Conservation (phyloP, 2,888 invertebrate species). For the Octodonta nipae region DNA sequence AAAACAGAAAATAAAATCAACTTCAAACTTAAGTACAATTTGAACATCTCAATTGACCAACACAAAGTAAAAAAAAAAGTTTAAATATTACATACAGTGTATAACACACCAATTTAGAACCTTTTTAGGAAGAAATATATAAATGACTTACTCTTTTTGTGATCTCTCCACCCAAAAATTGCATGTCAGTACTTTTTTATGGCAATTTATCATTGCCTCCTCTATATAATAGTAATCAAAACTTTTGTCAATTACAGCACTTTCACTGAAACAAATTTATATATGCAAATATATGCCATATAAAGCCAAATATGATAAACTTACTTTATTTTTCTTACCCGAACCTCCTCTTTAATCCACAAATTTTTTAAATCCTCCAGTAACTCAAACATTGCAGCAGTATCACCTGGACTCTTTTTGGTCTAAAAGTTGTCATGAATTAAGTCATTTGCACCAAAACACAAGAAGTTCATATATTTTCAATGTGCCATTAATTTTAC, state of each 20-base stretch:
- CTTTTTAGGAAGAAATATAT: slow-evolving; percentile 2
- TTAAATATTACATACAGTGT: neutral
- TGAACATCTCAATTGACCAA: too few species aligned
- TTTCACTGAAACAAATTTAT: slow-evolving; percentile 15
- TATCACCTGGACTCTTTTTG: slow-evolving; percentile 18
- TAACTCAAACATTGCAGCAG: slow-evolving; percentile 16
- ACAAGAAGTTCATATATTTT: too few species aligned
- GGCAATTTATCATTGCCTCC: slow-evolving; percentile 19
- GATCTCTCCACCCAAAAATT: slow-evolving; percentile 30
- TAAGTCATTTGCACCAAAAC: too few species aligned
- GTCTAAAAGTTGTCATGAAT: too few species aligned
- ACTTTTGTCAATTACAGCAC: slow-evolving; percentile 15
- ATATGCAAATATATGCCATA: slow-evolving; percentile 2
- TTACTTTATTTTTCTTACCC: slow-evolving; percentile 17
- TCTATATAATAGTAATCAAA: slow-evolving; percentile 18
- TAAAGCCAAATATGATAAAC: slow-evolving; percentile 3
- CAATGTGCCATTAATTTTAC: too few species aligned
- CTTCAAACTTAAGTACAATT: too few species aligned
- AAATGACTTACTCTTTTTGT: slow-evolving; percentile 27
- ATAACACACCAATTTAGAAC: neutral
- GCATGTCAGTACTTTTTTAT: slow-evolving; percentile 26
- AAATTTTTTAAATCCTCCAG: slow-evolving; percentile 18
- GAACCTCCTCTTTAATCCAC: slow-evolving; percentile 17
- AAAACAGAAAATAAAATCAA: slow-evolving; percentile 11
- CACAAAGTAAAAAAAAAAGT: neutral